A percentile compares a stretch with the other conserved stretches of the same genome.
phyloP scores from a whole-genome alignment of 2,113 vertebrate genomes.

The Gallinago undulata region DNA sequence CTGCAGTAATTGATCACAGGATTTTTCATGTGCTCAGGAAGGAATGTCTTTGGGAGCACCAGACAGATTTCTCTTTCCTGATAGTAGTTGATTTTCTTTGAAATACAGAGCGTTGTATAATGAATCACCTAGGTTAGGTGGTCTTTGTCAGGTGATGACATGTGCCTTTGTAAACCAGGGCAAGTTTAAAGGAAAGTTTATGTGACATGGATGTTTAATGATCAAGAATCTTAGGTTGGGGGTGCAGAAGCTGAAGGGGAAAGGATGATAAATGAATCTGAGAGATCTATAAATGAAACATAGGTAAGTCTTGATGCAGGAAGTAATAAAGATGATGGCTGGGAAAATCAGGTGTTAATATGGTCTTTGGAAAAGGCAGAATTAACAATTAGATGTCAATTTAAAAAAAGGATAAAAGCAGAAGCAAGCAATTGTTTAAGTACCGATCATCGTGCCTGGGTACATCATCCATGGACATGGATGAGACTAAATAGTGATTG shows the following conservation, averaged over 20 bases:
- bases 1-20: background rate
- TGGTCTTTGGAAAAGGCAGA: background rate
- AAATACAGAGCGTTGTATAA: background rate
- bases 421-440: background rate
- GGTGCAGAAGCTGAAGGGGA: background rate
- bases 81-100: background rate
- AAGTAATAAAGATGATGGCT: background rate
- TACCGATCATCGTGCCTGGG: background rate
- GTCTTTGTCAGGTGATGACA: background rate
- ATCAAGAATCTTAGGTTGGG: background rate
- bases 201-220: background rate
- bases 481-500: background rate
- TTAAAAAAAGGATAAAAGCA: background rate
- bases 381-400: background rate
- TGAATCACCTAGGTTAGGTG: background rate
- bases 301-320: background rate
- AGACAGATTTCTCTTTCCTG: background rate
- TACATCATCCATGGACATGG: background rate
- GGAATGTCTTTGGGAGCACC: background rate
- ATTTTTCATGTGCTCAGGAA: background rate
- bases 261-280: conserved; percentile 1
- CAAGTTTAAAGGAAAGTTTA: background rate
- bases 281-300: conserved; percentile 2
- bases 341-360: background rate
- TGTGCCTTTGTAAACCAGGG: background rate